phyloP scores from a whole-genome alignment of 2,888 invertebrate species.

The Herminia tarsipennalis region DNA sequence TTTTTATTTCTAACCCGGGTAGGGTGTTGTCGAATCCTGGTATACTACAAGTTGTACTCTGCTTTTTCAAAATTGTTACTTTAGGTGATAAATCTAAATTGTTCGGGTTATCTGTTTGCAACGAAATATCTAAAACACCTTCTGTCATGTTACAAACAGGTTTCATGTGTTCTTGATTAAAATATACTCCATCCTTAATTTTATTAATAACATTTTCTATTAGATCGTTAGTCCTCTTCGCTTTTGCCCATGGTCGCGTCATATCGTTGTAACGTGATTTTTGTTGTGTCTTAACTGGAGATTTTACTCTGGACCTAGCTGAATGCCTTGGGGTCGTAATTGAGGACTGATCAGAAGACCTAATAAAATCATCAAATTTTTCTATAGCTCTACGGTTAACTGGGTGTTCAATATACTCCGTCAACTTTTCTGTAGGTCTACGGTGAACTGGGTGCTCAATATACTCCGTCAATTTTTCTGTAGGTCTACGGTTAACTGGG shows the following conservation, averaged over 20 bases:
- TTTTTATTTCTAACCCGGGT: conserved; percentile 61
- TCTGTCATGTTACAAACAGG: too few species aligned
- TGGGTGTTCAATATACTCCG: too few species aligned
- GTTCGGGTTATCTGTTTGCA: conserved; percentile 45
- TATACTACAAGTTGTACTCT: conserved; percentile 31
- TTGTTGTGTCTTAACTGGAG: conserved; percentile 5
- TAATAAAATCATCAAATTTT: conserved; percentile 28
- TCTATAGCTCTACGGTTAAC: conserved; percentile 4
- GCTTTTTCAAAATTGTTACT: conserved; percentile 22
- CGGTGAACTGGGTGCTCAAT: too few species aligned
- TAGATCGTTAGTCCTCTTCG: conserved; percentile 69
- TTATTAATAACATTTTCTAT: conserved; percentile 75
- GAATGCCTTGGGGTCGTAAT: too few species aligned
- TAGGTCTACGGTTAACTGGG: too few species aligned
- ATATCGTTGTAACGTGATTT: conserved; percentile 2
- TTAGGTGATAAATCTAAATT: conserved; percentile 18
- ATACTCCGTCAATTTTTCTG: too few species aligned
- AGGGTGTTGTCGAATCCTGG: conserved; percentile 61
- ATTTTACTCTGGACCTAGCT: too few species aligned
- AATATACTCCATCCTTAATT: conserved; percentile 69
- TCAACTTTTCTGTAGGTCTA: too few species aligned
- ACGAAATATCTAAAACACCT: conserved; percentile 48
- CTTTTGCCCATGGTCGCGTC: conserved; percentile 58
- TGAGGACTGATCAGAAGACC: too few species aligned
- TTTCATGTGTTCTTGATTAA: conserved; percentile 54